Base-by-base conservation (phyloP, 1,140 invertebrate species). In the Drosophila persimilis region DNA sequence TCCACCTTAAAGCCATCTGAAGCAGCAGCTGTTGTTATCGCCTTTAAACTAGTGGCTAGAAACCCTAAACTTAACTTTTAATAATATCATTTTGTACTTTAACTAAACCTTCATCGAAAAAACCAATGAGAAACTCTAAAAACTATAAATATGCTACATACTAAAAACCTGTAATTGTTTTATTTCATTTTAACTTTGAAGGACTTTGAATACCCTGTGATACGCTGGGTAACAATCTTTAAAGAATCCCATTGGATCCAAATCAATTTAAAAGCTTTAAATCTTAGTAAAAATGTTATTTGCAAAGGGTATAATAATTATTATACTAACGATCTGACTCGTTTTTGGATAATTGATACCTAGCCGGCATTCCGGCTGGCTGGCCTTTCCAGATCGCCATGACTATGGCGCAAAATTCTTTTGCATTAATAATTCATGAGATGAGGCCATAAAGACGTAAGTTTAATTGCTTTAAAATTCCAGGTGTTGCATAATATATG, bases 71-170 rank as follows among this genome's bases (percentile, higher is more conserved):
- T 45, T 29, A 29, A 70, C 24, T 63, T 60, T 59, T 63, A 71
- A 48, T 29, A 75, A 58, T 70, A 75, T 79, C 13, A 65, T 79
- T 83, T 83, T 84, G 61, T 75, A 79, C 71, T 79, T 64, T 57
- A 64, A 74, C 60, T 65, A 56, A 46, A 64, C 24, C 63, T 71
- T 67, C 69, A 77, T 67, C 13, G 39, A 77, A 65, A 13, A 39
- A 39, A 39, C 35, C 13, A 63, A 77, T 22, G 11, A 66, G 41
- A 60, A 79, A 47, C 64, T 71, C 60, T 62, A 58, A 74, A 73
- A 73, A 47, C 73, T 73, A 78, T 74, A 58, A 83, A 84, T 84
- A 84, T 72, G 61, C 71, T 74, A 74, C 51, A 72, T 76, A 80
- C 47, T 58, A 56, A 60, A 50, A 46, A 31, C 0, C 9, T 63